Conservation (phyloP, 2,888 invertebrate genomes). For the Protophormia terraenovae region DNA sequence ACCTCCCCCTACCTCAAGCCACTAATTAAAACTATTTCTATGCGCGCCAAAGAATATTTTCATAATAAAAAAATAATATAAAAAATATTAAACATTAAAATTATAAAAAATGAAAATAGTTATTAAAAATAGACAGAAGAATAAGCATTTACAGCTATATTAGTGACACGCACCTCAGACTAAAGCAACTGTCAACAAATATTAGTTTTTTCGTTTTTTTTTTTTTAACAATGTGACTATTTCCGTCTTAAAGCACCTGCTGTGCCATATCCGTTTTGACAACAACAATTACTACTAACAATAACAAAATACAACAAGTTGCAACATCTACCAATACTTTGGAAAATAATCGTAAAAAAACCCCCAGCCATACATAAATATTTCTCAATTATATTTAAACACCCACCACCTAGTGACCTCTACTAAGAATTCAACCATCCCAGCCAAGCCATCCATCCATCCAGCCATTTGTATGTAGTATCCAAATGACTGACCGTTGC, state of each 20-base stretch:
- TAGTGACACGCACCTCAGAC: constrained; percentile 29
- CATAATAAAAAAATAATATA: constrained; percentile 5
- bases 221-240: constrained; percentile 50
- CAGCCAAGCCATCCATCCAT: constrained; percentile 10
- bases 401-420: constrained; percentile 73
- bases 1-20: too few species aligned
- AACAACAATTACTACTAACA: not conserved
- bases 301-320: not conserved
- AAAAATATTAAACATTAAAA: constrained; percentile 46
- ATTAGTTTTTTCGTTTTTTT: too few species aligned
- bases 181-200: constrained; percentile 41
- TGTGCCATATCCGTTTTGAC: constrained; percentile 66
- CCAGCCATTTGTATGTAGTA: not conserved
- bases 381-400: constrained; percentile 54
- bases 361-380: not conserved
- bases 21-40: constrained; percentile 65
- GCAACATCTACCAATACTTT: constrained; percentile 1
- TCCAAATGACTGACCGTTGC: constrained; percentile 11
- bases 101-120: constrained; percentile 9
- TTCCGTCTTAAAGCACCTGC: constrained; percentile 66
- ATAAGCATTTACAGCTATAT: constrained; percentile 52
- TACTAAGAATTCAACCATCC: constrained; percentile 60
- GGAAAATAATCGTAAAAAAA: not conserved
- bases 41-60: constrained; percentile 39
- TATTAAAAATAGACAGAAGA: constrained; percentile 50